phyloP scores from a whole-genome alignment of 2,888 invertebrate species.

The Sycophila texana region DNA sequence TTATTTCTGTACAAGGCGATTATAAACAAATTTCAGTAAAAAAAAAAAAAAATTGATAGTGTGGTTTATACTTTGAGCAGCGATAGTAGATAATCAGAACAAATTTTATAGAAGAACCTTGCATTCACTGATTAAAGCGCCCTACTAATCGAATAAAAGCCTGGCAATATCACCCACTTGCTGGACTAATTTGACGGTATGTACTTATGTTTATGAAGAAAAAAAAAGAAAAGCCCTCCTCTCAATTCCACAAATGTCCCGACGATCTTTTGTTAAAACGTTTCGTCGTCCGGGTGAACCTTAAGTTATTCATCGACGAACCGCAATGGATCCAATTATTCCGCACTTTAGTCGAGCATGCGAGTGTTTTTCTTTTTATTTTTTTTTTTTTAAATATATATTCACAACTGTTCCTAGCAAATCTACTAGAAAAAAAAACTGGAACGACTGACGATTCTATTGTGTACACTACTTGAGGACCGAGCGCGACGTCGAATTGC shows the following conservation, averaged over 20 bases:
- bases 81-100: too few relatives aligned
- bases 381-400: not conserved
- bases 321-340: not conserved
- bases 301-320: not conserved
- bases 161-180: slow-evolving; percentile 14
- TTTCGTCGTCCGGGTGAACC: not conserved
- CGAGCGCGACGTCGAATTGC: slow-evolving; percentile 31
- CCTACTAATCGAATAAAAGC: slow-evolving; percentile 16
- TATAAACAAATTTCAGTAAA: too few relatives aligned
- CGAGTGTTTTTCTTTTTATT: not conserved
- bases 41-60: too few relatives aligned
- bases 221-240: too few relatives aligned
- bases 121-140: slow-evolving; percentile 58
- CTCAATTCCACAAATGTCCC: too few relatives aligned
- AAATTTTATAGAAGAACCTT: slow-evolving; percentile 37
- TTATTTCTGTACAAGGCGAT: too few relatives aligned
- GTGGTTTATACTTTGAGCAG: not conserved
- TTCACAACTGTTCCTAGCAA: slow-evolving; percentile 34
- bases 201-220: too few relatives aligned
- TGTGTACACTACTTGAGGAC: slow-evolving; percentile 36
- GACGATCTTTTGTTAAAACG: not conserved
- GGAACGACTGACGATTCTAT: slow-evolving; percentile 30
- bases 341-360: slow-evolving; percentile 34
- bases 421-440: slow-evolving; percentile 47
- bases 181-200: slow-evolving; percentile 30